Evolutionary conservation across 2,888 invertebrate species (phyloP).

Genomic region (Stratiomys singularior): DNA sequence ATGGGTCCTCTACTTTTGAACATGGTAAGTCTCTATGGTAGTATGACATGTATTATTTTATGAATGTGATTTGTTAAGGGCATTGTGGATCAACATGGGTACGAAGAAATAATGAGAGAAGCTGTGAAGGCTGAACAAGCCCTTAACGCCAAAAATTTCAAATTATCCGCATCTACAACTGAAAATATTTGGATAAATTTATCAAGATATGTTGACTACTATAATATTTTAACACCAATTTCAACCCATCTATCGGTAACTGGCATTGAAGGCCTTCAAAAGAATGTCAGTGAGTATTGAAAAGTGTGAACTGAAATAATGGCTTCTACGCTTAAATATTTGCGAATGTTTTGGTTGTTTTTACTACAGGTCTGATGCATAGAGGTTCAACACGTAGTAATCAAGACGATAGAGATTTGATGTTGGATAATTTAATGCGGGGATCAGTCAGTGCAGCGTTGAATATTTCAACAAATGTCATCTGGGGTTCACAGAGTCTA

Average conservation of each 20-base stretch:
- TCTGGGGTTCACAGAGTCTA: conserved; percentile 73
- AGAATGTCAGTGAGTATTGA: background rate
- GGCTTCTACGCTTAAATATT: background rate
- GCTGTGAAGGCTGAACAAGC: conserved; percentile 70
- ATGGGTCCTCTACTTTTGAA: conserved; percentile 84
- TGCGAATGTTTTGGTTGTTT: too few relatives aligned
- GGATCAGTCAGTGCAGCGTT: conserved; percentile 74
- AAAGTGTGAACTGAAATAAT: too few relatives aligned
- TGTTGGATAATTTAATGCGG: conserved; percentile 74
- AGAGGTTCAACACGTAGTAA: conserved; percentile 60
- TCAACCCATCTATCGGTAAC: conserved; percentile 52
- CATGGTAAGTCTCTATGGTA: conserved; percentile 66
- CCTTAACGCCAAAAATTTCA: conserved; percentile 70
- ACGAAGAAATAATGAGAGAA: conserved; percentile 69
- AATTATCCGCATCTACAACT: conserved; percentile 71
- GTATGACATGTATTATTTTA: background rate
- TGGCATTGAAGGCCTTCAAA: background rate
- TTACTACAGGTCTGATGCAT: conserved; percentile 58
- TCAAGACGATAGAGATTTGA: conserved; percentile 59
- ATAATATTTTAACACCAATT: conserved; percentile 75
- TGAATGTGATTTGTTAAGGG: conserved; percentile 63
- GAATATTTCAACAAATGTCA: conserved; percentile 71
- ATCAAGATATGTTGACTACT: conserved; percentile 81
- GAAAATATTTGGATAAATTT: conserved; percentile 72
- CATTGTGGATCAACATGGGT: conserved; percentile 76